Conservation (phyloP, 2,888 invertebrate species). For the Cosmorhoe ocellata region DNA sequence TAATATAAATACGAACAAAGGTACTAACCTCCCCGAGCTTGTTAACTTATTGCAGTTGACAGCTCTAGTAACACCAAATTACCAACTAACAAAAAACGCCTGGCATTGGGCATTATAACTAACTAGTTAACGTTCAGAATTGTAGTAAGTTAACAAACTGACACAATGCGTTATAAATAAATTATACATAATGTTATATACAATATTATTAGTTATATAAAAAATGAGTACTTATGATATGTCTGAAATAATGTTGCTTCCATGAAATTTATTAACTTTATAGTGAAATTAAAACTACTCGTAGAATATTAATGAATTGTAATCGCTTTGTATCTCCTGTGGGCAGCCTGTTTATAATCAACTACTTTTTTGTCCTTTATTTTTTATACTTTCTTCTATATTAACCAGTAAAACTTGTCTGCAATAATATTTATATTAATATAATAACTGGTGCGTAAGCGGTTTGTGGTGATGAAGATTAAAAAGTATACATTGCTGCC, state of each 20-base stretch:
- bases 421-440: slow-evolving; percentile 31
- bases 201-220: slow-evolving; percentile 69
- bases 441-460: slow-evolving; percentile 25
- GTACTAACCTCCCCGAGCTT: slow-evolving; percentile 71
- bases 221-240: slow-evolving; percentile 69
- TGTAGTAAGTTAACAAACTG: slow-evolving; percentile 77
- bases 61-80: slow-evolving; percentile 15
- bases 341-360: slow-evolving; percentile 41
- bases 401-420: slow-evolving; percentile 5
- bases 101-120: slow-evolving; percentile 5
- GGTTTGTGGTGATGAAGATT: slow-evolving; percentile 58
- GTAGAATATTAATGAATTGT: slow-evolving; percentile 48
- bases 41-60: slow-evolving; percentile 73
- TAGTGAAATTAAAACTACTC: slow-evolving; percentile 56
- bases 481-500: slow-evolving; percentile 41
- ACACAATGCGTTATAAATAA: slow-evolving; percentile 57
- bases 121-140: slow-evolving; percentile 24
- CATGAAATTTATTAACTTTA: slow-evolving; percentile 63
- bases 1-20: slow-evolving; percentile 72
- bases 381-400: slow-evolving; percentile 7
- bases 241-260: slow-evolving; percentile 75
- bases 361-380: slow-evolving; percentile 15
- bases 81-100: slow-evolving; percentile 1
- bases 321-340: slow-evolving; percentile 46
- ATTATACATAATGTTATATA: slow-evolving; percentile 79